Evolutionary conservation across 2,797 vertebrate genomes (phyloP), one percentile per base, ranked within the genome.

Genomic region (Echeneis naucrates): DNA sequence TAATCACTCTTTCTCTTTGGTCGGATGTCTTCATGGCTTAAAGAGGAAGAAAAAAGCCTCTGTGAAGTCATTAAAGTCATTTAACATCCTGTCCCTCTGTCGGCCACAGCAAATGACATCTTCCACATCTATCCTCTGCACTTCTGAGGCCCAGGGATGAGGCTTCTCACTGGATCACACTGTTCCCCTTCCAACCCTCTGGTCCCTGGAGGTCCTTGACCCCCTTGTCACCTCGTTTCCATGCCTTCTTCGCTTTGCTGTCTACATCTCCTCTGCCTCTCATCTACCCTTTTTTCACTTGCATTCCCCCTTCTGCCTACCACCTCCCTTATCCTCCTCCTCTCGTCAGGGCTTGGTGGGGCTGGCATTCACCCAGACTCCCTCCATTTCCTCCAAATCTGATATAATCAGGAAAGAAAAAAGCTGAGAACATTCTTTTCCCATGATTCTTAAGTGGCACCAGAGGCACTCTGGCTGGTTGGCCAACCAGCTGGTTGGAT

Each of bases 391-490:
- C 92, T 90, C 86, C 84, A 80, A 87, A 85, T 91, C 87, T 87
- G 94, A 94, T 94, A 92, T 87, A 89, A 94, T 94, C 92, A 81
- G 82, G 68, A 65, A 78, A 88, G 87, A 91, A 88, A 87, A 84
- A 82, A 89, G 87, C 88, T 77, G 86, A 88, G 87, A 77, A 92
- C 91, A 93, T 94, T 93, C 89, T 93, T 93, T 94, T 94, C 92
- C 92, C 92, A 94, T 94, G 92, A 93, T 92, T 91, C 92, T 89
- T 89, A 75, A 90, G 89, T 92, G 88, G 92, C 87, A 92, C 80
- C 78, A 80, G 87, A 79, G 88, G 87, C 81, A 63, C 57, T 72
- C 65, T 55, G 74, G 68, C 56, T 74, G 53, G 63, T 66, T 73
- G 76, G 84, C 56, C 68, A 59, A 77, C 61, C 74, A 78, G 40